Percentiles rank a stretch among this genome's conserved stretches.
Conservation (phyloP, 2,797 vertebrate genomes). For the Neosalanx taihuensis region DNA sequence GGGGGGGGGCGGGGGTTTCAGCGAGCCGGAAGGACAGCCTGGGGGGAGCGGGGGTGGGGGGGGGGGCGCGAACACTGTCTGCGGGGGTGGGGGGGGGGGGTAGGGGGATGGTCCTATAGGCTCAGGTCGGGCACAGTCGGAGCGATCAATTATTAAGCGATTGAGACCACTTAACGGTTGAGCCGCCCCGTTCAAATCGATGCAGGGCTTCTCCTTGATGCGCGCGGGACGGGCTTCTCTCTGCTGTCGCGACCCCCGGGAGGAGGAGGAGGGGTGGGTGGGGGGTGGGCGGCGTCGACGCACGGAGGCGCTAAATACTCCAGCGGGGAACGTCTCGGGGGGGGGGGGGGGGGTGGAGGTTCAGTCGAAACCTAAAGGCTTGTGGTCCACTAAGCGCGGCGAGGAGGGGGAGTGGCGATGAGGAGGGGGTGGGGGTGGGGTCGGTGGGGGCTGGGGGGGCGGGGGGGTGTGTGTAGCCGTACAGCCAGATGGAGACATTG, state of each 20-base stretch:
- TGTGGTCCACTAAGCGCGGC: constrained; percentile 54
- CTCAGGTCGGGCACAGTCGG: constrained; percentile 1
- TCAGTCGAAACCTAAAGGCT: constrained; percentile 41
- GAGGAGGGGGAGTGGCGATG: constrained; percentile 1
- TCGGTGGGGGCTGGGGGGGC: too few relatives aligned
- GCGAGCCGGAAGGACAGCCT: neutral
- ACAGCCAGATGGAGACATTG: constrained; percentile 23
- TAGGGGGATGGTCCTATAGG: too few relatives aligned
- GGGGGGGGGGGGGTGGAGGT: constrained; percentile 58
- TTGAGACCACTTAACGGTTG: constrained; percentile 46
- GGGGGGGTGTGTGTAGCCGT: neutral
- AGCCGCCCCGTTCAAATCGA: constrained; percentile 49
- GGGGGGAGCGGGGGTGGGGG: too few relatives aligned
- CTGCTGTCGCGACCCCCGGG: constrained; percentile 43
- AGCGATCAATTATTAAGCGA: constrained; percentile 52
- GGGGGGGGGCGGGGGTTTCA: too few relatives aligned
- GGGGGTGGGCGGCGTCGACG: constrained; percentile 27
- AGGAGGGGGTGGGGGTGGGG: neutral
- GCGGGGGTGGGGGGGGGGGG: too few relatives aligned
- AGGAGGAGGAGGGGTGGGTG: constrained; percentile 20
- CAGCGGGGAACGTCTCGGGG: constrained; percentile 25
- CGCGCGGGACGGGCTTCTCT: too few relatives aligned
- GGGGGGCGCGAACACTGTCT: neutral
- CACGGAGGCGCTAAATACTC: constrained; percentile 57
- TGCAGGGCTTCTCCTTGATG: too few relatives aligned